These are phyloP conservation scores for Crepidodera aurea DNA, from an alignment of 2,888 invertebrate species.

Conservation along the genomic window DNA sequence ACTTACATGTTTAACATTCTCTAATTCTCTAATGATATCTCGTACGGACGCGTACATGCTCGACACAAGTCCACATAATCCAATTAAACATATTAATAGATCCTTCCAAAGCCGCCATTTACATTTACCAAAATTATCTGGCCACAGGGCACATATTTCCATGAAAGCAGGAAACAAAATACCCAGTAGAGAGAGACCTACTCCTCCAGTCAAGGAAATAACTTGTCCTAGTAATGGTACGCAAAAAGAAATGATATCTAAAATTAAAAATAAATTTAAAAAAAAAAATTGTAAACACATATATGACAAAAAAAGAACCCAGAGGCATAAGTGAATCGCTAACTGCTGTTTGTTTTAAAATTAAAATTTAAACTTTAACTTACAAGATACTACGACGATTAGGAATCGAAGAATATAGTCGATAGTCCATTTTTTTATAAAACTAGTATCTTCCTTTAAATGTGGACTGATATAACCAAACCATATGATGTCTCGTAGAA, in stretches of 20 bases:
- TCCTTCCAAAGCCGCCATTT: conserved; percentile 7
- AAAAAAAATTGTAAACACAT: too few species aligned
- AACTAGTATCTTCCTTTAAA: background rate
- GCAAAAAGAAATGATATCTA: background rate
- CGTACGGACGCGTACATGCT: background rate
- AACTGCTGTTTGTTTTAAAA: too few species aligned
- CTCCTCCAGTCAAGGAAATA: background rate
- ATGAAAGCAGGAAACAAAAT: conserved; percentile 3
- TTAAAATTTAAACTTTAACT: too few species aligned
- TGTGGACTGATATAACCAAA: background rate
- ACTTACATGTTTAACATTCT: too few species aligned
- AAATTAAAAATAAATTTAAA: background rate
- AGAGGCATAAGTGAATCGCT: too few species aligned
- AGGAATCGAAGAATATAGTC: background rate
- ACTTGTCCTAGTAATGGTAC: background rate
- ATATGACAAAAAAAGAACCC: too few species aligned
- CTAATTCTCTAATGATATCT: background rate
- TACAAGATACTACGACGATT: background rate
- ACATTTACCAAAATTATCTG: conserved; percentile 5
- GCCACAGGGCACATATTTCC: conserved; percentile 10
- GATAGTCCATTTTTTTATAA: background rate
- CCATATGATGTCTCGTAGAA: background rate
- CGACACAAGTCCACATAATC: background rate
- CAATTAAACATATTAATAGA: background rate
- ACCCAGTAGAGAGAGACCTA: conserved; percentile 3